Percentiles rank a stretch among this genome's conserved stretches.
phyloP scores from a whole-genome alignment of 2,797 vertebrate species.

The Pseudochirops corinnae region DNA sequence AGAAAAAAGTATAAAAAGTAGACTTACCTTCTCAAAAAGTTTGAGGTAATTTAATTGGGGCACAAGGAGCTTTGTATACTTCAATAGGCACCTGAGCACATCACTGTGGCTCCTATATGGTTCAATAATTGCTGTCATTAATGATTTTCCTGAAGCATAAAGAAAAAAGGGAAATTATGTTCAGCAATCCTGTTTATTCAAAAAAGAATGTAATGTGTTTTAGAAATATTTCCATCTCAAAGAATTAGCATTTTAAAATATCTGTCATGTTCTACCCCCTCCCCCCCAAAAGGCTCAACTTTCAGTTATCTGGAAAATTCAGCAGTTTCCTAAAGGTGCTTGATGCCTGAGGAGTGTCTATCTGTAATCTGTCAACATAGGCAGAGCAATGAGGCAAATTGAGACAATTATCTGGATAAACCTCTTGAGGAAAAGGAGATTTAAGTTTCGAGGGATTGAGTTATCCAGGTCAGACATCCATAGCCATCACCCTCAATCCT shows the following conservation, averaged over 20 bases:
- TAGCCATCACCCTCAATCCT: background rate
- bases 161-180: background rate
- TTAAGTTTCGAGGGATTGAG: background rate
- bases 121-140: background rate
- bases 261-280: background rate
- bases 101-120: background rate
- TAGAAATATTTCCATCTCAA: background rate
- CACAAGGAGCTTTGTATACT: background rate
- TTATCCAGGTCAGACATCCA: background rate
- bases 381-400: background rate
- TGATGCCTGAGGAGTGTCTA: background rate
- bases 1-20: background rate
- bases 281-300: background rate
- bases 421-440: background rate
- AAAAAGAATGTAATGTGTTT: background rate
- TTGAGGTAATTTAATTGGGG: background rate
- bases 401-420: slow-evolving; percentile 6
- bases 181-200: background rate
- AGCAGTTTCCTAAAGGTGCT: background rate
- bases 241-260: background rate
- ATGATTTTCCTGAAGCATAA: background rate
- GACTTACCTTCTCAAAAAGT: background rate
- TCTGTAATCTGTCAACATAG: background rate
- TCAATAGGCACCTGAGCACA: background rate
- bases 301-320: background rate